Conservation (phyloP, 1,140 invertebrate species). For the Drosophila albomicans region DNA sequence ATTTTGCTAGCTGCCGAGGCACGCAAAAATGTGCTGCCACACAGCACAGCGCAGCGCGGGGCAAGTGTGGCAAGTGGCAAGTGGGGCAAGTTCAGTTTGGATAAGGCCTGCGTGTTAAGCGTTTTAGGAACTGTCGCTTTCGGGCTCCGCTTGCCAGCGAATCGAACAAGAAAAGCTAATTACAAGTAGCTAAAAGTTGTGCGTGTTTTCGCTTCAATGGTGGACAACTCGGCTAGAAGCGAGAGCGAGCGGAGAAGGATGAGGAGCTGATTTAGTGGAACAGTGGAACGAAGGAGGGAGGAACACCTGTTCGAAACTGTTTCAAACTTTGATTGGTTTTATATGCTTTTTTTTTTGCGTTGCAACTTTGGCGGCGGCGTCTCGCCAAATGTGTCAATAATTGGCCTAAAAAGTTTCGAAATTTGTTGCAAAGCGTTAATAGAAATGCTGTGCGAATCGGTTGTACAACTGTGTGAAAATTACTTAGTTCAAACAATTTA, state of each 20-base stretch:
- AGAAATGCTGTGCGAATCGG: constrained; percentile 19
- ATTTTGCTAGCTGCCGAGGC: constrained; percentile 62
- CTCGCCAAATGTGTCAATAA: constrained; percentile 75
- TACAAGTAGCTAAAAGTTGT: constrained; percentile 81
- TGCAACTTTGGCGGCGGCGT: constrained; percentile 12
- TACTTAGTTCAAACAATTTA: constrained; percentile 14
- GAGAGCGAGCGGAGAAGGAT: not conserved
- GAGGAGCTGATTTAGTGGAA: constrained; percentile 20
- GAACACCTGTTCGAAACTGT: constrained; percentile 72
- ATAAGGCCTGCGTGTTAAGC: constrained; percentile 55
- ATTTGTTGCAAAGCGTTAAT: constrained; percentile 16
- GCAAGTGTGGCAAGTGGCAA: not conserved
- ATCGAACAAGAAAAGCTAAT: constrained; percentile 83
- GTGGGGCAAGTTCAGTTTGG: constrained; percentile 3
- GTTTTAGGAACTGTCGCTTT: constrained; percentile 65
- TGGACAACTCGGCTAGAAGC: constrained; percentile 29
- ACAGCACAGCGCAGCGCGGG: not conserved
- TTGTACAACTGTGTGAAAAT: constrained; percentile 10
- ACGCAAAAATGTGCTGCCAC: constrained; percentile 62
- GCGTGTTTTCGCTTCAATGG: constrained; percentile 70
- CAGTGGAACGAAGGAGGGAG: not conserved
- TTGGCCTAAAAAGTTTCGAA: constrained; percentile 60
- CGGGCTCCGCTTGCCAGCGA: constrained; percentile 60
- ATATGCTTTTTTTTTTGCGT: constrained; percentile 63
- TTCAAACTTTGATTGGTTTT: constrained; percentile 81